Percentiles rank a stretch among this genome's conserved stretches.
Conservation (phyloP, 1,140 invertebrate species). For the Trichomalopsis sarcophagae region DNA sequence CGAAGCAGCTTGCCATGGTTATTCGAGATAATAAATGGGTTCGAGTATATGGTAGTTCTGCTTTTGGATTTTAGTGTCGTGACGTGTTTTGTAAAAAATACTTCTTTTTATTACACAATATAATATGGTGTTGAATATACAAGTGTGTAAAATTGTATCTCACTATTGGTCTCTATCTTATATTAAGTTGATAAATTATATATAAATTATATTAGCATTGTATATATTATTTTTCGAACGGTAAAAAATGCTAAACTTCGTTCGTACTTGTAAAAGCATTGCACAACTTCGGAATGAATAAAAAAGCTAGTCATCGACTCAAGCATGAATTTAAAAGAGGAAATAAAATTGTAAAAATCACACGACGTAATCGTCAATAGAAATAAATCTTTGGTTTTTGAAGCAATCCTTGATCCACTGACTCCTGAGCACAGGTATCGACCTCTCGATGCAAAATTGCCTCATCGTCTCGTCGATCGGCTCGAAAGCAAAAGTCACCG, state of each 20-base stretch:
- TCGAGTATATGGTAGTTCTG: not conserved
- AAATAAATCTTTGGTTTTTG: conserved; percentile 50
- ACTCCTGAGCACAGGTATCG: conserved; percentile 57
- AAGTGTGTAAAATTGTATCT: not conserved
- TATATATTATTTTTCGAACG: too few species aligned
- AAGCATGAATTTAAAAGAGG: not conserved
- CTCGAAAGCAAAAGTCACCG: conserved; percentile 66
- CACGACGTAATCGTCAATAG: conserved; percentile 54
- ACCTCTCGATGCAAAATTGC: conserved; percentile 31
- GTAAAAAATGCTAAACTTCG: too few species aligned
- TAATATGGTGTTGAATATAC: not conserved
- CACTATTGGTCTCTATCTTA: too few species aligned
- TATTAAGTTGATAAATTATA: too few species aligned
- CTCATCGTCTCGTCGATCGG: conserved; percentile 50
- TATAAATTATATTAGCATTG: too few species aligned
- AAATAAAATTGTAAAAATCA: conserved; percentile 26
- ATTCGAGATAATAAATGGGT: not conserved
- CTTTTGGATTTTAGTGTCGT: not conserved
- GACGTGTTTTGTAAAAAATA: not conserved
- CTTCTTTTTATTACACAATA: conserved; percentile 1
- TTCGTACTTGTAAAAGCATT: too few species aligned
- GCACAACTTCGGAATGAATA: too few species aligned
- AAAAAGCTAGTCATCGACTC: too few species aligned
- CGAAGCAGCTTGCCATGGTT: not conserved
- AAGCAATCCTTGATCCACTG: conserved; percentile 69